Percentiles rank a stretch among this genome's conserved stretches.
Conservation (phyloP, 2,888 invertebrate species). For the Lucinisca nassula region DNA sequence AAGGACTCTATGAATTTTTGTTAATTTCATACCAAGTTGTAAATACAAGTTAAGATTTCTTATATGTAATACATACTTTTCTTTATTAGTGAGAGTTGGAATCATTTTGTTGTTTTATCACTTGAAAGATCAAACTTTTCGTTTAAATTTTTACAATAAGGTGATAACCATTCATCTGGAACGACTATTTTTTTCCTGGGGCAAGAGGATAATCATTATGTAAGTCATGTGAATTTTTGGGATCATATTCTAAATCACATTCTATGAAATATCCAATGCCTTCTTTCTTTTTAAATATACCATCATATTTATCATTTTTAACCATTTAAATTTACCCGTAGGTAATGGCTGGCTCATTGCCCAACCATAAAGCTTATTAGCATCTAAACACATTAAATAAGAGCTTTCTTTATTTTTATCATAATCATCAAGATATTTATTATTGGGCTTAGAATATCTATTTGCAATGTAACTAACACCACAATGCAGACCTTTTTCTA, state of each 20-base stretch:
- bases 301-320: slow-evolving; percentile 14
- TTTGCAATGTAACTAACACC: slow-evolving; percentile 38
- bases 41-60: background rate
- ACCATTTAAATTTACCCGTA: slow-evolving; percentile 75
- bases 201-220: background rate
- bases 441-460: slow-evolving; percentile 48
- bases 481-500: slow-evolving; percentile 60
- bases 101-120: background rate
- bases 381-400: slow-evolving; percentile 44
- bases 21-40: background rate
- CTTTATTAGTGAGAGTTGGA: background rate
- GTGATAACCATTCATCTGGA: background rate
- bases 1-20: background rate
- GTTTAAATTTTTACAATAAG: background rate
- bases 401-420: slow-evolving; percentile 29
- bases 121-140: background rate
- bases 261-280: background rate
- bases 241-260: background rate
- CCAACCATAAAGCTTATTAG: slow-evolving; percentile 71
- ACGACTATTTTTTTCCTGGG: background rate
- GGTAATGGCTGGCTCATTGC: slow-evolving; percentile 81
- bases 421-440: slow-evolving; percentile 42
- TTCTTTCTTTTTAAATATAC: background rate
- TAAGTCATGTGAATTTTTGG: background rate
- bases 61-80: background rate